Percentiles rank a stretch among this genome's conserved stretches.
Conservation (phyloP, 2,888 invertebrate genomes). For the Brachypterus glaber region DNA sequence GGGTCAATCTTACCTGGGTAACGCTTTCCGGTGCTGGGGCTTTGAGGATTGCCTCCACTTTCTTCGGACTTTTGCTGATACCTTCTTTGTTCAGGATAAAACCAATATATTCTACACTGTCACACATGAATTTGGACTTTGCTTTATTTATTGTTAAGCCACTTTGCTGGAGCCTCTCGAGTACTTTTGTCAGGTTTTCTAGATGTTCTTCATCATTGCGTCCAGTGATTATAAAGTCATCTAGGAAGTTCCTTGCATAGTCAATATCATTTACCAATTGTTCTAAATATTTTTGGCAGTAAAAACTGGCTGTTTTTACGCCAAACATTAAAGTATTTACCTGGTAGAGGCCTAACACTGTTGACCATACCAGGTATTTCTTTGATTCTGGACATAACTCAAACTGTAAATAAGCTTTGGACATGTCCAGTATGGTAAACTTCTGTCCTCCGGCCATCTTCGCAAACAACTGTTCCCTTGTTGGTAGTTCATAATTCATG, state of each 20-base stretch:
- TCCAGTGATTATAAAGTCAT: constrained; percentile 20
- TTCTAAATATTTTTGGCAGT: constrained; percentile 2
- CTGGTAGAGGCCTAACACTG: background rate
- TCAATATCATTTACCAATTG: no score
- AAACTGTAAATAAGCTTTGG: background rate
- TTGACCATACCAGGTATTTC: background rate
- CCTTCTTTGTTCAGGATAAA: no score
- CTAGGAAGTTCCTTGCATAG: constrained; percentile 18
- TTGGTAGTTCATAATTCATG: constrained; percentile 2
- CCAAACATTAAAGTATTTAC: background rate
- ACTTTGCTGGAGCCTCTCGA: no score
- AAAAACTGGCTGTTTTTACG: no score
- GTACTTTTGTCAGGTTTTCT: constrained; percentile 11
- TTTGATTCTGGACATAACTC: background rate
- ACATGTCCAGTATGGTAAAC: constrained; percentile 1
- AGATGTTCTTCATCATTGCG: constrained; percentile 12
- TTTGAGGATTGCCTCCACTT: no score
- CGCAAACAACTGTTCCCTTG: constrained; percentile 1
- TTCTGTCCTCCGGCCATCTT: background rate
- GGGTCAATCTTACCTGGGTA: no score
- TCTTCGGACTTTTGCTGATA: no score
- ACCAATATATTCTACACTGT: no score
- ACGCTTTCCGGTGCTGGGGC: no score
- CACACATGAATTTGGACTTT: no score
- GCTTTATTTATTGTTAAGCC: no score